Evolutionary conservation across 2,797 vertebrate species (phyloP).

Genomic region (Gallinago stenura): DNA sequence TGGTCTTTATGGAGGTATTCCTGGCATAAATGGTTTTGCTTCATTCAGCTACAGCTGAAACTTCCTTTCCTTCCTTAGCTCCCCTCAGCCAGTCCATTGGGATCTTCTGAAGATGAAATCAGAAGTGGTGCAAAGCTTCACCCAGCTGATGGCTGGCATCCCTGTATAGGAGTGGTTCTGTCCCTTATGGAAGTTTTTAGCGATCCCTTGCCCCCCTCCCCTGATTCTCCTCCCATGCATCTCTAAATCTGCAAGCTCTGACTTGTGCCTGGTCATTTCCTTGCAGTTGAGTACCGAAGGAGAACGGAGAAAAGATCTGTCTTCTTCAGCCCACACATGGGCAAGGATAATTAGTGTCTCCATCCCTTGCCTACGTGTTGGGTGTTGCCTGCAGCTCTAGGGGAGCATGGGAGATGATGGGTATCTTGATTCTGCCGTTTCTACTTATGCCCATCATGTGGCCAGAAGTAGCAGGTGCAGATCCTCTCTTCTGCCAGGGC

Average conservation of each 20-base stretch:
- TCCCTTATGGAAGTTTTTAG: background rate
- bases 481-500: background rate
- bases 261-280: background rate
- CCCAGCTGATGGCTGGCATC: background rate
- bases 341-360: background rate
- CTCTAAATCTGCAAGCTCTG: background rate
- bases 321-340: background rate
- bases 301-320: background rate
- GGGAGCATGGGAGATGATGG: background rate
- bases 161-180: background rate
- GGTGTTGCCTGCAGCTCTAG: background rate
- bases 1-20: background rate
- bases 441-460: background rate
- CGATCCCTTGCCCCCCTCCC: fast-evolving
- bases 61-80: background rate
- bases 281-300: background rate
- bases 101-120: background rate
- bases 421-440: background rate
- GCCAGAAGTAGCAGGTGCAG: slow-evolving; percentile 17
- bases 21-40: background rate
- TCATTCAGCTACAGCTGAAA: background rate
- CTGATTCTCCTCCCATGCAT: background rate
- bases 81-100: background rate
- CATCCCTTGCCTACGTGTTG: background rate
- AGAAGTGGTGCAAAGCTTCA: background rate